Evolutionary conservation across 2,113 vertebrate genomes (phyloP).

Genomic region (Daphoenositta chrysoptera): DNA sequence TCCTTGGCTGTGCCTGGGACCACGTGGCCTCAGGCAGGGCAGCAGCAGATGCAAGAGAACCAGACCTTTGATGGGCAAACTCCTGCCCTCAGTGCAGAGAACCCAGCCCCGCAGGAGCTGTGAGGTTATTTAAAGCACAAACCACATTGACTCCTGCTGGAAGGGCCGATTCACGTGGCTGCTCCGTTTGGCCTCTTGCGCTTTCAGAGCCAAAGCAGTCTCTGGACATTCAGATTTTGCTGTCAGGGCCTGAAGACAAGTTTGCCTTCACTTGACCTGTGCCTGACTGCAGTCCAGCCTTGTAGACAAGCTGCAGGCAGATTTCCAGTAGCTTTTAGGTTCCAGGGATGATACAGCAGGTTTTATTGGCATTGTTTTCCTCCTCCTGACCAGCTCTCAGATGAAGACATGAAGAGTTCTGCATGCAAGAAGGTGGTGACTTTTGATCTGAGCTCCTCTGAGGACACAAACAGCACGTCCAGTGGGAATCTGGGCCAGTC

Average conservation of each 20-base stretch:
- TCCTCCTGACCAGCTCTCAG: constrained; percentile 70
- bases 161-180: neutral
- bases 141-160: neutral
- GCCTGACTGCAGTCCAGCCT: neutral
- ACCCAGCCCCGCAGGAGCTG: neutral
- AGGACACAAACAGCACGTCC: constrained; percentile 74
- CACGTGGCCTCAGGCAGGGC: neutral
- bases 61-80: neutral
- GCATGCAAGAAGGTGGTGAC: constrained; percentile 79
- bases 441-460: constrained; percentile 84
- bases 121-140: neutral
- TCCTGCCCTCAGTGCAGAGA: neutral
- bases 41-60: neutral
- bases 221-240: neutral
- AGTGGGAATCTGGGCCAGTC: neutral
- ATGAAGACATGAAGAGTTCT: constrained; percentile 71
- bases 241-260: neutral
- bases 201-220: neutral
- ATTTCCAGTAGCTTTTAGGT: neutral
- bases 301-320: neutral
- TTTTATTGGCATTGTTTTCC: neutral
- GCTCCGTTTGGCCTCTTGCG: neutral
- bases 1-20: neutral
- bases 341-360: neutral
- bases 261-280: neutral